A percentile compares a stretch with the other conserved stretches of the same genome.
Conservation (phyloP, 2,888 invertebrate species). For the Drosophila peninsularis region DNA sequence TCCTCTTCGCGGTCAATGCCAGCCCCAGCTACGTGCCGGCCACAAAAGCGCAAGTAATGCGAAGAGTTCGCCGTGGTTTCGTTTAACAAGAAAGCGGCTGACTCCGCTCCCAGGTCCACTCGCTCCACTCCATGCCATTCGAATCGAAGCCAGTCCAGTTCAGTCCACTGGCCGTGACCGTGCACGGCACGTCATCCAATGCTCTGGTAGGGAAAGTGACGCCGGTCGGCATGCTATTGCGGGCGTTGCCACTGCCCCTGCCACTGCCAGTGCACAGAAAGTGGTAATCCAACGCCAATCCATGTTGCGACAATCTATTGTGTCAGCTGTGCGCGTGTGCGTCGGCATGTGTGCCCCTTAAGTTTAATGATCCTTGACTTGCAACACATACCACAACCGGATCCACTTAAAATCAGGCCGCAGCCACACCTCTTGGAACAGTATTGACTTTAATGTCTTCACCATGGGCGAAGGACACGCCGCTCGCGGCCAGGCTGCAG, state of each 20-base stretch:
- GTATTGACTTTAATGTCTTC: background rate
- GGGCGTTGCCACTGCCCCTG: slow-evolving; percentile 42
- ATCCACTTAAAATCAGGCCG: slow-evolving; percentile 46
- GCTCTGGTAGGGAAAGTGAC: slow-evolving; percentile 57
- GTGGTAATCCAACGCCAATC: slow-evolving; percentile 50
- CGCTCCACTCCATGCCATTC: background rate
- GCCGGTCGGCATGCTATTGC: slow-evolving; percentile 24
- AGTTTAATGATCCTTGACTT: slow-evolving; percentile 80
- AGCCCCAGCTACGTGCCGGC: slow-evolving; percentile 24
- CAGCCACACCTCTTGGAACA: background rate
- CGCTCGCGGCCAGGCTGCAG: slow-evolving; percentile 2
- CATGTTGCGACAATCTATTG: slow-evolving; percentile 30
- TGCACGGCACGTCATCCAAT: slow-evolving; percentile 42
- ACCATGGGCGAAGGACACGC: slow-evolving; percentile 1
- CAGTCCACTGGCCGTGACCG: slow-evolving; percentile 51
- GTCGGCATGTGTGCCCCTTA: slow-evolving; percentile 26
- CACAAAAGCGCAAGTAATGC: slow-evolving; percentile 72
- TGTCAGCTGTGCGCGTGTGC: slow-evolving; percentile 27
- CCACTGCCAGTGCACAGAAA: slow-evolving; percentile 38
- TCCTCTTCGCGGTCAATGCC: slow-evolving; percentile 59
- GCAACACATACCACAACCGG: slow-evolving; percentile 46
- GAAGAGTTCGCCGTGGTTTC: slow-evolving; percentile 55
- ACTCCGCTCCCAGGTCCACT: slow-evolving; percentile 25
- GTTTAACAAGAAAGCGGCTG: slow-evolving; percentile 54
- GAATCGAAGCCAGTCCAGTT: slow-evolving; percentile 3